These are phyloP conservation scores for Drosophila longiperda DNA, from an alignment of 2,888 invertebrate species.

Conservation along the genomic window DNA sequence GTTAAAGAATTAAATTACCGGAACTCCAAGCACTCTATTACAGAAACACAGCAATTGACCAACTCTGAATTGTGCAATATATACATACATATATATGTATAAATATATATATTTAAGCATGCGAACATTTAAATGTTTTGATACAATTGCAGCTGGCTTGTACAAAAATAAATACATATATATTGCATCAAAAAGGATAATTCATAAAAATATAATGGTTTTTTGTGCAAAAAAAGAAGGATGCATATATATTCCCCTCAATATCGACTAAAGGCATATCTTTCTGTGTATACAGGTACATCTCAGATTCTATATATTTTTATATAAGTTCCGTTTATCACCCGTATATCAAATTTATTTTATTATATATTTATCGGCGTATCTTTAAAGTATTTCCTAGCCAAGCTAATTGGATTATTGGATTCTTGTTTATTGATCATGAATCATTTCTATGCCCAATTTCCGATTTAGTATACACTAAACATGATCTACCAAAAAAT, in stretches of 20 bases:
- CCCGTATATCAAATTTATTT: background rate
- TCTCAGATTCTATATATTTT: background rate
- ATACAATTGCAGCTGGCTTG: background rate
- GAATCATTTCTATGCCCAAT: background rate
- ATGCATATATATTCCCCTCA: background rate
- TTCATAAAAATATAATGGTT: background rate
- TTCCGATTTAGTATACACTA: background rate
- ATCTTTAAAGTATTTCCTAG: background rate
- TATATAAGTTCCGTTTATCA: background rate
- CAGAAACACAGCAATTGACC: slow-evolving; percentile 23
- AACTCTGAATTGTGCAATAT: background rate
- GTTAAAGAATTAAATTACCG: slow-evolving; percentile 58
- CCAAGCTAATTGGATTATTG: background rate
- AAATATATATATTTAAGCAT: background rate
- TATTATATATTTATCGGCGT: background rate
- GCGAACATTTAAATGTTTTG: background rate
- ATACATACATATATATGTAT: background rate
- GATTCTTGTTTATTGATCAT: background rate
- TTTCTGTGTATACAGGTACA: background rate
- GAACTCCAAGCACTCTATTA: slow-evolving; percentile 38
- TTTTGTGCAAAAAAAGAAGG: background rate
- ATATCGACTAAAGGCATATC: background rate
- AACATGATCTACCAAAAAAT: background rate
- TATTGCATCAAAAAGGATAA: background rate
- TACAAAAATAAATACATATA: background rate